These are phyloP conservation scores for Congeria kusceri DNA, from an alignment of 2,888 invertebrate genomes.

Conservation along the genomic window DNA sequence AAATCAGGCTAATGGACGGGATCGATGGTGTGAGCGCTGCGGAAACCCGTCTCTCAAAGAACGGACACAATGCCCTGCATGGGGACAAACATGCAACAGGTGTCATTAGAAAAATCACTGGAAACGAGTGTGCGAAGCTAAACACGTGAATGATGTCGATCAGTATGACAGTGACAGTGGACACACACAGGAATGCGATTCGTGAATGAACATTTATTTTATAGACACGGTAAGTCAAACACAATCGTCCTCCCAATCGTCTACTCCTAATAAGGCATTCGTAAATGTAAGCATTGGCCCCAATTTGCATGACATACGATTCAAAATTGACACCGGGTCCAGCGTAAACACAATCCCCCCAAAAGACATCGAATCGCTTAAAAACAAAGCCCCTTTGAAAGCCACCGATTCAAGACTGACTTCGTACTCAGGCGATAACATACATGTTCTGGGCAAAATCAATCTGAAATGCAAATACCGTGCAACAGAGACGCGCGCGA, in stretches of 20 bases:
- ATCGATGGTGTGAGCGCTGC: no score
- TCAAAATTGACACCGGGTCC: conserved; percentile 28
- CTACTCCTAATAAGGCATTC: conserved; percentile 25
- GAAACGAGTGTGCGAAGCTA: background rate
- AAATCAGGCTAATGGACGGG: no score
- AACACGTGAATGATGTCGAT: background rate
- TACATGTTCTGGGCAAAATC: conserved; percentile 17
- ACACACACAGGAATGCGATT: background rate
- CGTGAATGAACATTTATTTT: conserved; percentile 12
- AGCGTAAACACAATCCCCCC: conserved; percentile 4
- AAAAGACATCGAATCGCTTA: conserved; percentile 2
- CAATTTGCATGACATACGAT: background rate
- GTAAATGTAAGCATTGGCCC: conserved; percentile 18
- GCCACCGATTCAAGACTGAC: conserved; percentile 7
- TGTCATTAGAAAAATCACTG: conserved; percentile 11
- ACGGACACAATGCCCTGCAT: conserved; percentile 10
- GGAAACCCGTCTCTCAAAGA: background rate
- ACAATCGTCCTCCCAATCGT: background rate
- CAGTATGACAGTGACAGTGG: background rate
- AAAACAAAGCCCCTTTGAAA: background rate
- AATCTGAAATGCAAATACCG: background rate
- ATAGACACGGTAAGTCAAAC: conserved; percentile 25
- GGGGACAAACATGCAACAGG: background rate
- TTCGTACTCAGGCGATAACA: conserved; percentile 25
- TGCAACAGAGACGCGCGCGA: background rate